These are phyloP conservation scores for Norana najaformis DNA, from an alignment of 2,888 invertebrate species.

Conservation along the genomic window DNA sequence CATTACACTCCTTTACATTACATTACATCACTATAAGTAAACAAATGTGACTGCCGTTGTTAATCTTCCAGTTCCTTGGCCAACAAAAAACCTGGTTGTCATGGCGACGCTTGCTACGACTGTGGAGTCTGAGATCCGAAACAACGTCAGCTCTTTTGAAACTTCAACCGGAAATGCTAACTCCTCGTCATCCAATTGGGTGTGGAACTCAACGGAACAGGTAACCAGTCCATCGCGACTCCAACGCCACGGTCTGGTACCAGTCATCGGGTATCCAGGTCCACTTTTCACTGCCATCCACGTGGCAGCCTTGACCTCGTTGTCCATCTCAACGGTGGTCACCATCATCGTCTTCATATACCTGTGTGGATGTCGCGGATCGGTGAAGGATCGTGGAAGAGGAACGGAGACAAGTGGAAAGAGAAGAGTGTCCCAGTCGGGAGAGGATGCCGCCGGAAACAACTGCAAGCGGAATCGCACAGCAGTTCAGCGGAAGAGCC, in stretches of 20 bases:
- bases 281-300: slow-evolving; percentile 18
- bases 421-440: neutral
- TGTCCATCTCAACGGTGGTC: neutral
- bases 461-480: neutral
- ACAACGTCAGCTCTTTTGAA: too few relatives aligned
- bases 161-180: too few relatives aligned
- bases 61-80: too few relatives aligned
- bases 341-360: neutral
- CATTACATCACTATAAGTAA: too few relatives aligned
- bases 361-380: neutral
- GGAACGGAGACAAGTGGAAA: neutral
- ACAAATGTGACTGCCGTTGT: too few relatives aligned
- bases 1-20: too few relatives aligned
- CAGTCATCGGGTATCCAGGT: slow-evolving; percentile 3
- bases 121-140: too few relatives aligned
- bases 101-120: too few relatives aligned
- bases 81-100: too few relatives aligned
- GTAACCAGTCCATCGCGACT: too few relatives aligned
- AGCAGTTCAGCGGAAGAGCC: neutral
- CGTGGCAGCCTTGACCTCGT: neutral
- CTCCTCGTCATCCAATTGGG: too few relatives aligned
- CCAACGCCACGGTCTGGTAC: neutral
- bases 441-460: neutral
- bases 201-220: too few relatives aligned
- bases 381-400: neutral